Percentiles rank a stretch among this genome's conserved stretches.
Evolutionary conservation across 2,888 invertebrate species (phyloP).

Genomic region (Euclidia mi): DNA sequence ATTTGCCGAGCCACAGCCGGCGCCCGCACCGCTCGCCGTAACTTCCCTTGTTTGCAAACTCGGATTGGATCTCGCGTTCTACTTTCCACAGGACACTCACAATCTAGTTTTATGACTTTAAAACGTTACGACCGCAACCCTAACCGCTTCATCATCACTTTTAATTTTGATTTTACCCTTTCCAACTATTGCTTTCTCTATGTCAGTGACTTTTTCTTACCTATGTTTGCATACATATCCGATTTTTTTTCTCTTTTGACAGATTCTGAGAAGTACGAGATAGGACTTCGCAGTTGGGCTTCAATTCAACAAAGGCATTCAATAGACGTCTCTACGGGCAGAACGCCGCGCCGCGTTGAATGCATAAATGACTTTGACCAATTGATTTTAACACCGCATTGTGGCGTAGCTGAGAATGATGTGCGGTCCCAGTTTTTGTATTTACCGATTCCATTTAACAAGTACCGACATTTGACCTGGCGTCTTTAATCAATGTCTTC

Average conservation of each 20-base stretch:
- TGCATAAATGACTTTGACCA: conserved; percentile 84
- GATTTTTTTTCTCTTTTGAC: conserved; percentile 24
- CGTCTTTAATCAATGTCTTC: conserved; percentile 55
- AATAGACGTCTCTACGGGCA: conserved; percentile 72
- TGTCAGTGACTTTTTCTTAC: conserved; percentile 14
- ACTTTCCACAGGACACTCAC: conserved; percentile 86
- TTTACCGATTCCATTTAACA: conserved; percentile 61
- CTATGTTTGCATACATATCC: conserved; percentile 27
- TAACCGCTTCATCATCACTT: conserved; percentile 69
- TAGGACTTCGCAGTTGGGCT: conserved; percentile 81
- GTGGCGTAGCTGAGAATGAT: conserved; percentile 64
- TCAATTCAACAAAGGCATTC: conserved; percentile 75
- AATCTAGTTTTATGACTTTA: conserved; percentile 88
- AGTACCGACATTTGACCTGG: conserved; percentile 59
- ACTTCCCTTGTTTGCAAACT: conserved; percentile 90
- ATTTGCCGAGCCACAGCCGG: conserved; percentile 79
- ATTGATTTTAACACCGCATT: conserved; percentile 85
- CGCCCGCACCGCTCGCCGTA: conserved; percentile 74
- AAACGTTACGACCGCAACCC: conserved; percentile 79
- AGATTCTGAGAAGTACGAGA: conserved; percentile 67
- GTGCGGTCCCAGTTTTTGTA: conserved; percentile 61
- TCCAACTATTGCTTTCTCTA: conserved; percentile 15
- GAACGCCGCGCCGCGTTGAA: conserved; percentile 69
- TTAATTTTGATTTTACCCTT: conserved; percentile 60
- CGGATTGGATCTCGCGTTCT: conserved; percentile 88